A percentile compares a stretch with the other conserved stretches of the same genome.
Evolutionary conservation across 2,888 invertebrate genomes (phyloP).

Genomic region (Diarsia dahlii): DNA sequence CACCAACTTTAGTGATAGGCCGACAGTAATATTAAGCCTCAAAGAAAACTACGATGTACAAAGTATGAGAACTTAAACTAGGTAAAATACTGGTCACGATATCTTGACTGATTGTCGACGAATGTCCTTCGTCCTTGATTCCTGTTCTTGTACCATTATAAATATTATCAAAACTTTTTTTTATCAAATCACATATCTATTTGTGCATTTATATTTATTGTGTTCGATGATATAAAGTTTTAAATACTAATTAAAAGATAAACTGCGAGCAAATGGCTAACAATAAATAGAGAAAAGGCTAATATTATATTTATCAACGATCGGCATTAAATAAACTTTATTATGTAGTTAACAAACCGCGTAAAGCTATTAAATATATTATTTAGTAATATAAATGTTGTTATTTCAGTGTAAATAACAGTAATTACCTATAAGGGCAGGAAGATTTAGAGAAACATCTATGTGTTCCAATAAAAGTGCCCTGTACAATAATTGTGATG

Average conservation of each 20-base stretch:
- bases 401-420: slow-evolving; percentile 36
- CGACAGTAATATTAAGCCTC: slow-evolving; percentile 30
- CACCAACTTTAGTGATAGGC: slow-evolving; percentile 23
- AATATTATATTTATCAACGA: slow-evolving; percentile 45
- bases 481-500: slow-evolving; percentile 63
- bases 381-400: slow-evolving; percentile 36
- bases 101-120: slow-evolving; percentile 41
- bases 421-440: slow-evolving; percentile 37
- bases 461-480: slow-evolving; percentile 53
- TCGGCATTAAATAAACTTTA: slow-evolving; percentile 59
- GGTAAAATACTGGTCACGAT: slow-evolving; percentile 66
- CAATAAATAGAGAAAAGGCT: slow-evolving; percentile 35
- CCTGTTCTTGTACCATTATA: slow-evolving; percentile 51
- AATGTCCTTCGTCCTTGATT: slow-evolving; percentile 22
- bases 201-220: slow-evolving; percentile 22
- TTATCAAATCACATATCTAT: slow-evolving; percentile 9
- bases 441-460: slow-evolving; percentile 46
- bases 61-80: slow-evolving; percentile 59
- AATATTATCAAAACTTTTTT: slow-evolving; percentile 42
- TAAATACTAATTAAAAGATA: slow-evolving; percentile 13
- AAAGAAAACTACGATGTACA: slow-evolving; percentile 50
- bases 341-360: slow-evolving; percentile 70
- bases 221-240: slow-evolving; percentile 14
- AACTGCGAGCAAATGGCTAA: slow-evolving; percentile 34
- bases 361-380: slow-evolving; percentile 61